A percentile compares a stretch with the other conserved stretches of the same genome.
Conservation (phyloP, 2,888 invertebrate genomes). For the Linnaemya vulpina region DNA sequence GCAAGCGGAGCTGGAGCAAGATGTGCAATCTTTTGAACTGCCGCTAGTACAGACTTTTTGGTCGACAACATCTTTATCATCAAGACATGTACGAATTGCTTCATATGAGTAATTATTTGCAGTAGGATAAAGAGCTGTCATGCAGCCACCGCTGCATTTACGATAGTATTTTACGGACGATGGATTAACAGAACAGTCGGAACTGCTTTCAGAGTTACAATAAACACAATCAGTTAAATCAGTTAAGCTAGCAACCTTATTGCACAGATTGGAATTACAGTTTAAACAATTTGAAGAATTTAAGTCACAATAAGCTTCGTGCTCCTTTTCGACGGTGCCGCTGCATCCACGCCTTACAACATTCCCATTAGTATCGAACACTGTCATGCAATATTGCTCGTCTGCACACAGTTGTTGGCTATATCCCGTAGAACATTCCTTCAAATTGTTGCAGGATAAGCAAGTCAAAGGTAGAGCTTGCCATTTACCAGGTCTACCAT, state of each 20-base stretch:
- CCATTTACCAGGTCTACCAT: slow-evolving; percentile 79
- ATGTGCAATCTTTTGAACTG: slow-evolving; percentile 72
- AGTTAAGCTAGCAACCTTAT: slow-evolving; percentile 73
- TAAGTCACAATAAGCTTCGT: slow-evolving; percentile 76
- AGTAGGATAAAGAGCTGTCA: slow-evolving; percentile 75
- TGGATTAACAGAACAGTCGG: slow-evolving; percentile 74
- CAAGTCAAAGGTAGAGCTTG: slow-evolving; percentile 78
- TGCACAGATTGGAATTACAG: slow-evolving; percentile 80
- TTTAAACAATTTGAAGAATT: slow-evolving; percentile 75
- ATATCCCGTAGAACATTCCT: slow-evolving; percentile 66
- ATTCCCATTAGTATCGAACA: slow-evolving; percentile 74
- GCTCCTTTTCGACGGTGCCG: slow-evolving; percentile 74
- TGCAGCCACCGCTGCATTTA: slow-evolving; percentile 77
- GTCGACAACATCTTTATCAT: slow-evolving; percentile 78
- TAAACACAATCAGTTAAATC: slow-evolving; percentile 77
- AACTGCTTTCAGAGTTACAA: slow-evolving; percentile 74
- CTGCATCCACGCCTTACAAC: slow-evolving; percentile 78
- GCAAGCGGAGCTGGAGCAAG: slow-evolving; percentile 75
- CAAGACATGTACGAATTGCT: slow-evolving; percentile 77
- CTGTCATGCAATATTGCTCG: slow-evolving; percentile 78
- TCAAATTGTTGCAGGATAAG: slow-evolving; percentile 73
- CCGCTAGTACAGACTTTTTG: slow-evolving; percentile 73
- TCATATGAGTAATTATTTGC: slow-evolving; percentile 69
- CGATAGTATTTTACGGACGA: slow-evolving; percentile 73
- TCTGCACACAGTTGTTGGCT: slow-evolving; percentile 56